Conservation (phyloP, 2,797 vertebrate genomes). For the Sphenodon punctatus region DNA sequence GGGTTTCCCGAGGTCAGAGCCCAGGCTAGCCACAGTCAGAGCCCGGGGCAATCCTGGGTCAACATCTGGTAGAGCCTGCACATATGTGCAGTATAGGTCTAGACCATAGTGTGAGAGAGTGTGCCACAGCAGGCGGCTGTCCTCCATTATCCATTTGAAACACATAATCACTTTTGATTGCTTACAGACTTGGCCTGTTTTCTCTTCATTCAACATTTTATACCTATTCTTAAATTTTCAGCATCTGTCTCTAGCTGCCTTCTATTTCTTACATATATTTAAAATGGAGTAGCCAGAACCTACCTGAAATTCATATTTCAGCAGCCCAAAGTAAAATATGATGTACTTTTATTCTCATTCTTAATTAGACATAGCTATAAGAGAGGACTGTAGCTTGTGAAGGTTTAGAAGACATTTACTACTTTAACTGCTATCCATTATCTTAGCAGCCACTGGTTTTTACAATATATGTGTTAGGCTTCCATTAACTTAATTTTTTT, state of each 20-base stretch:
- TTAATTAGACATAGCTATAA: background rate
- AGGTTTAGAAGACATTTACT: background rate
- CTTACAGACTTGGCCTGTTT: no score
- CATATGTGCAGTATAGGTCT: no score
- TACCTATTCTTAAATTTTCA: background rate
- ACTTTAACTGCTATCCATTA: background rate
- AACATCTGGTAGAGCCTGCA: no score
- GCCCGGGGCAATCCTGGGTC: no score
- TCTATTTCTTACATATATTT: background rate
- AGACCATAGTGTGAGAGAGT: no score
- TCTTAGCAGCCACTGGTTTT: background rate
- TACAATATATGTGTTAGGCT: background rate
- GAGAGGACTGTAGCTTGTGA: background rate
- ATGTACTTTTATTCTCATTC: background rate
- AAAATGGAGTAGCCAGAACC: background rate
- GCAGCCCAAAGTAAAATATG: background rate
- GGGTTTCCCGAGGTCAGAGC: no score
- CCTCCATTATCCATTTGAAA: no score
- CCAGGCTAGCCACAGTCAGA: no score
- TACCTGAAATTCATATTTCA: background rate
- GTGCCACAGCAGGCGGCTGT: no score
- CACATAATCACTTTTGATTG: no score
- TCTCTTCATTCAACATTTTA: no score
- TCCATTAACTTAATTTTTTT: background rate
- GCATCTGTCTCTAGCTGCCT: background rate